Conservation (phyloP, 1,140 invertebrate species). For the Amyelois transitella region DNA sequence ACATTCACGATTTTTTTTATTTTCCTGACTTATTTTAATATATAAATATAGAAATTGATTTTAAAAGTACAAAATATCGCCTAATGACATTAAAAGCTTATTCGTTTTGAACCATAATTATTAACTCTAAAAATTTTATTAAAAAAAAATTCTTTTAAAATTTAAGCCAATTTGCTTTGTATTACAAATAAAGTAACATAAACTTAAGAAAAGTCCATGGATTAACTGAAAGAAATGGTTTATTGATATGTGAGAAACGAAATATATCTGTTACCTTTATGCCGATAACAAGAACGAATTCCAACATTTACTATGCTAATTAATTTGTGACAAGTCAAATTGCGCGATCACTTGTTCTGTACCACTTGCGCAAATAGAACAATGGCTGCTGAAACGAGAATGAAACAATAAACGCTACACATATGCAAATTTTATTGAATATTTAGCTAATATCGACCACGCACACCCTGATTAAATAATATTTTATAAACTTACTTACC, state of each 20-base stretch:
- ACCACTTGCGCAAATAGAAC: constrained; percentile 13
- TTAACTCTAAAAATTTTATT: too few species aligned
- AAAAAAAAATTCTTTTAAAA: too few species aligned
- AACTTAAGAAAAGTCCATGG: not conserved
- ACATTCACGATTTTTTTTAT: too few species aligned
- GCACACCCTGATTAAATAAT: too few species aligned
- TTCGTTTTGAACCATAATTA: too few species aligned
- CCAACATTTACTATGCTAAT: constrained; percentile 34
- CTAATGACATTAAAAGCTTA: too few species aligned
- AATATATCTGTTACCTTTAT: not conserved
- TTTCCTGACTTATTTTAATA: too few species aligned
- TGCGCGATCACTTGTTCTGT: constrained; percentile 2
- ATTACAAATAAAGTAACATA: not conserved
- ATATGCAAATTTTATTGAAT: not conserved
- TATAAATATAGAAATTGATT: too few species aligned
- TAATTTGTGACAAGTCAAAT: constrained; percentile 18
- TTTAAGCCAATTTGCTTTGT: too few species aligned
- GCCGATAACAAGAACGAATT: constrained; percentile 14
- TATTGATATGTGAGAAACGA: not conserved
- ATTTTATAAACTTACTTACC: too few species aligned
- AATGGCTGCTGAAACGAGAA: not conserved
- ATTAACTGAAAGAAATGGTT: not conserved
- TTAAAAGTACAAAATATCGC: too few species aligned
- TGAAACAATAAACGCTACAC: not conserved
- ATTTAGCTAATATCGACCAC: too few species aligned